These are phyloP conservation scores for Acipenser oxyrinchus DNA, from an alignment of 2,797 vertebrate genomes.

Conservation along the genomic window DNA sequence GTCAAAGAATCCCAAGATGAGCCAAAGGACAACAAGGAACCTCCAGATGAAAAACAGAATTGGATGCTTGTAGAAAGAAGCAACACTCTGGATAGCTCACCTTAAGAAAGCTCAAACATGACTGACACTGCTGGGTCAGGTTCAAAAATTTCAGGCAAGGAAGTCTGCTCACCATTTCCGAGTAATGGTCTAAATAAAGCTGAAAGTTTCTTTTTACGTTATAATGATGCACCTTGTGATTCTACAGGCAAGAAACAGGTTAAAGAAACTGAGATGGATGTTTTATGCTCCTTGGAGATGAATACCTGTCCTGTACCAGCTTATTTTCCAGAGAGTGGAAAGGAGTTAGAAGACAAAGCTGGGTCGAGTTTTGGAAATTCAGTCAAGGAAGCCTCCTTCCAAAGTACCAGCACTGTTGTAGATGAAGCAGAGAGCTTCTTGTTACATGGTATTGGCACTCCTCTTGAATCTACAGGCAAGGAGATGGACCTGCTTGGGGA, in stretches of 20 bases:
- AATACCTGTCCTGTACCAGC: constrained; percentile 10
- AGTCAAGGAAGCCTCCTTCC: too few relatives aligned
- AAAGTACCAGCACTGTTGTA: too few relatives aligned
- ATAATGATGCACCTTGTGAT: not conserved
- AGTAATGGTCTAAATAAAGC: constrained; percentile 47
- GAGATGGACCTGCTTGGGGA: not conserved
- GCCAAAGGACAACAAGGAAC: constrained; percentile 47
- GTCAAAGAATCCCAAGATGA: constrained; percentile 62
- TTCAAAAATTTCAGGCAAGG: constrained; percentile 30
- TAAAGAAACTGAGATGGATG: constrained; percentile 19
- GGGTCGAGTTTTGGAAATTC: too few relatives aligned
- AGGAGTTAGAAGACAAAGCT: constrained; percentile 20
- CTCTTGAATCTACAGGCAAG: not conserved
- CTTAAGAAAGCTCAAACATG: constrained; percentile 43
- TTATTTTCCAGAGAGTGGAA: constrained; percentile 36
- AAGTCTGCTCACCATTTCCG: constrained; percentile 48
- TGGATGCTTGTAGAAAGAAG: constrained; percentile 51
- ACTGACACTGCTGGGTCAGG: constrained; percentile 44
- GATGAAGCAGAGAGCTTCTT: too few relatives aligned
- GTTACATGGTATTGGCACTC: too few relatives aligned
- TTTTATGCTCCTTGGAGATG: not conserved
- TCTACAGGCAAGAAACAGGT: not conserved
- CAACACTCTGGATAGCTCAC: constrained; percentile 40
- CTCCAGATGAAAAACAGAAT: constrained; percentile 29
- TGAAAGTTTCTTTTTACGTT: constrained; percentile 11